phyloP scores from a whole-genome alignment of 2,113 vertebrate genomes.

The Geococcyx californianus region DNA sequence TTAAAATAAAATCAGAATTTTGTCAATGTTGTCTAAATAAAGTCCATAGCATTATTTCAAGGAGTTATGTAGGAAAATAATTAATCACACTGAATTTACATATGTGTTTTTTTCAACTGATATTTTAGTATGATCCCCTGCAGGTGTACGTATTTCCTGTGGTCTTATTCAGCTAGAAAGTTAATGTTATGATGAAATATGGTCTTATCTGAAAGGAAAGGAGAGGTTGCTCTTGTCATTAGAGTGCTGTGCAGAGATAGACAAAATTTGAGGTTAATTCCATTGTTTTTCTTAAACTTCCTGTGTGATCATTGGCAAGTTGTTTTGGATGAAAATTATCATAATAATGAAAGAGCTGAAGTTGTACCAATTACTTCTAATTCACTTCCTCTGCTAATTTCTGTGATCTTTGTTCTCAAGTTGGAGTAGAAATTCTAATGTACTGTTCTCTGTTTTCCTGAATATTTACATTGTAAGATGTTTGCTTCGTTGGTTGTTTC shows the following conservation, averaged over 20 bases:
- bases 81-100: background rate
- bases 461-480: background rate
- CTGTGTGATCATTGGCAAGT: background rate
- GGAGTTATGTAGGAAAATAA: background rate
- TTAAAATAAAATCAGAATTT: background rate
- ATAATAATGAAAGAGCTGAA: background rate
- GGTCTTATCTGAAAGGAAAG: background rate
- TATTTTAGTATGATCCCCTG: background rate
- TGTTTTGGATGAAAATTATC: background rate
- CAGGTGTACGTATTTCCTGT: background rate
- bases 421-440: background rate
- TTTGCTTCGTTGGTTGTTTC: background rate
- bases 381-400: background rate
- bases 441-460: background rate
- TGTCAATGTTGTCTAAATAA: background rate
- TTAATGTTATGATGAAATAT: background rate
- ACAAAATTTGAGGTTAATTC: background rate
- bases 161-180: background rate
- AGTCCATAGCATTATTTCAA: background rate
- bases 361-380: background rate
- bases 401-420: background rate
- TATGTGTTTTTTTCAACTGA: background rate
- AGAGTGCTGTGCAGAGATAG: background rate
- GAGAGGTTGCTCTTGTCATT: background rate
- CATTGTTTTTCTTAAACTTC: background rate